A percentile compares a stretch with the other conserved stretches of the same genome.
These are phyloP conservation scores for Chaetophractus vellerosus DNA, from an alignment of 2,797 vertebrate genomes.

Conservation along the genomic window DNA sequence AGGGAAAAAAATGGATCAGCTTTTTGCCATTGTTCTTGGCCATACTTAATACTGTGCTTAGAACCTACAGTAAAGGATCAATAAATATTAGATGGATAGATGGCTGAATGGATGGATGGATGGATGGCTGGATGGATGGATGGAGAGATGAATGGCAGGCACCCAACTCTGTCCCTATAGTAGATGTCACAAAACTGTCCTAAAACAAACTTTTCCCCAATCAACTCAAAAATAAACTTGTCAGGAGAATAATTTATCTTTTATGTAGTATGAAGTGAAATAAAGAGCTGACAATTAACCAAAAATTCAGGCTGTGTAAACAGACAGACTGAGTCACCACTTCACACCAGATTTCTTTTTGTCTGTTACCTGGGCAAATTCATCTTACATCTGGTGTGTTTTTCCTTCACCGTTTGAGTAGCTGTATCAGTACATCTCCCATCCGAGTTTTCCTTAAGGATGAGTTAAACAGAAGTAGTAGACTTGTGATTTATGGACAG, in stretches of 20 bases:
- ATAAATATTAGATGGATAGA: neutral
- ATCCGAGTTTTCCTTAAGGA: neutral
- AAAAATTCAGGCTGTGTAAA: slow-evolving; percentile 76
- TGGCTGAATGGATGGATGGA: neutral
- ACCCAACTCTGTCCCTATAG: neutral
- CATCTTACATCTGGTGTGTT: slow-evolving; percentile 60
- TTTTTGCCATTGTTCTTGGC: neutral
- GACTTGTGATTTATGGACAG: slow-evolving; percentile 56
- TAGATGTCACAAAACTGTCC: slow-evolving; percentile 29
- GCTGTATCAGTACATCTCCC: neutral
- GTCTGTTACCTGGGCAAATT: slow-evolving; percentile 70
- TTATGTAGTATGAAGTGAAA: slow-evolving; percentile 30
- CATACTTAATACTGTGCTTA: neutral
- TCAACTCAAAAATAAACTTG: slow-evolving; percentile 72
- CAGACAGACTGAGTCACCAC: slow-evolving; percentile 71
- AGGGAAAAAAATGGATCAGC: neutral
- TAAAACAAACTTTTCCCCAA: neutral
- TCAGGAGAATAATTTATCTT: slow-evolving; percentile 69
- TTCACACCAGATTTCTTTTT: slow-evolving; percentile 61
- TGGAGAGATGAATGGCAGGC: neutral
- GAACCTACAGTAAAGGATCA: slow-evolving; percentile 40
- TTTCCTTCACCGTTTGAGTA: slow-evolving; percentile 13
- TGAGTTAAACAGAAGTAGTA: neutral
- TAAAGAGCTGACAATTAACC: slow-evolving; percentile 69
- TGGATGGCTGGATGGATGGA: neutral